Evolutionary conservation across 2,797 vertebrate species (phyloP).

Genomic region (Podargus strigoides): DNA sequence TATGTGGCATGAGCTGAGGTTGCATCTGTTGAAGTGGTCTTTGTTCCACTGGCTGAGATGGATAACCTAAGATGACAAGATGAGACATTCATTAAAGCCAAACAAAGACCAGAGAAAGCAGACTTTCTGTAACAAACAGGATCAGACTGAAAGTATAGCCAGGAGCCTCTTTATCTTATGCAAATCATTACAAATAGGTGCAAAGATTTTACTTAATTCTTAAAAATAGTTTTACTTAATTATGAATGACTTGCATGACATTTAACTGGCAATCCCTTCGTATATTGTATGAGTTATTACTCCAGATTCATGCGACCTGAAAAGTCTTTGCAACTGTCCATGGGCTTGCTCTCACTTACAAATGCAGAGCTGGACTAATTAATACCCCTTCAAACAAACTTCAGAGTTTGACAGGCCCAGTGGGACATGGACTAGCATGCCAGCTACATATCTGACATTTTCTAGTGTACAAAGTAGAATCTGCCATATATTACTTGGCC

Average conservation of each 20-base stretch:
- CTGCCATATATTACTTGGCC: neutral
- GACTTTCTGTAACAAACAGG: neutral
- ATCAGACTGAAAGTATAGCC: neutral
- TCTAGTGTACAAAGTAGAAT: neutral
- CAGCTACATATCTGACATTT: neutral
- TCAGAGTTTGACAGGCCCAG: neutral
- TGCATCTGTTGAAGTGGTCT: constrained; percentile 92
- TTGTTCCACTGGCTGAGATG: constrained; percentile 89
- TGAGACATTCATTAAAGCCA: neutral
- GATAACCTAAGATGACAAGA: constrained; percentile 79
- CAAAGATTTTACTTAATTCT: neutral
- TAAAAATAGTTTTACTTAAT: neutral
- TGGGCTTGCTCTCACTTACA: neutral
- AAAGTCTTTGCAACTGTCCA: neutral
- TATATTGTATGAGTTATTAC: neutral
- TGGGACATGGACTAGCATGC: neutral
- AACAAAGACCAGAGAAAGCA: neutral
- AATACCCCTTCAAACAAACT: neutral
- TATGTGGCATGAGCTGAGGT: constrained; percentile 88
- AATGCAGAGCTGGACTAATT: neutral
- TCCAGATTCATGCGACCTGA: neutral
- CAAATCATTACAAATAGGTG: neutral
- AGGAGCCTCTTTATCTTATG: neutral
- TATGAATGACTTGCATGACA: neutral
- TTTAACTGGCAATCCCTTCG: neutral